A percentile compares a stretch with the other conserved stretches of the same genome.
Conservation (phyloP, 2,797 vertebrate genomes). For the Gobionotothen gibberifrons region DNA sequence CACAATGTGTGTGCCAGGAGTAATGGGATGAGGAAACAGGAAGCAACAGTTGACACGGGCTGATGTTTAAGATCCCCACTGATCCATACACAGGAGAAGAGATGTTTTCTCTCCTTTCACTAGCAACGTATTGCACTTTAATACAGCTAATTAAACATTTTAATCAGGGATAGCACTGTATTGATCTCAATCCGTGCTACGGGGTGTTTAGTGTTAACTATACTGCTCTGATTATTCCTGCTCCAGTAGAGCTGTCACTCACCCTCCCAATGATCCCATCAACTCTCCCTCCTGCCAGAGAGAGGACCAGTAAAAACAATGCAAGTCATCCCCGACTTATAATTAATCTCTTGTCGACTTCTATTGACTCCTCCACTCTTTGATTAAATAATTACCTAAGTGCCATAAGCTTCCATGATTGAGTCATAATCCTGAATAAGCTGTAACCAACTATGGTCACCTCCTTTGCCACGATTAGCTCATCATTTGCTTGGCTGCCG, state of each 20-base stretch:
- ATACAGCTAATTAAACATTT: slow-evolving; percentile 73
- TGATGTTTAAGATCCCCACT: slow-evolving; percentile 38
- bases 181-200: slow-evolving; percentile 60
- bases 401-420: slow-evolving; percentile 80
- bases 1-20: slow-evolving; percentile 5
- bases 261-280: slow-evolving; percentile 60
- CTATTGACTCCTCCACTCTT: slow-evolving; percentile 82
- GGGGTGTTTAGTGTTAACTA: slow-evolving; percentile 60
- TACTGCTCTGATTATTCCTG: slow-evolving; percentile 64
- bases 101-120: slow-evolving; percentile 37
- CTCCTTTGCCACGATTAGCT: slow-evolving; percentile 72
- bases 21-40: background rate
- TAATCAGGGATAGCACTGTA: slow-evolving; percentile 68
- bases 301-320: slow-evolving; percentile 67
- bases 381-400: slow-evolving; percentile 87
- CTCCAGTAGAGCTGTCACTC: slow-evolving; percentile 75
- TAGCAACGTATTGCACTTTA: slow-evolving; percentile 43
- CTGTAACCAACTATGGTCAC: slow-evolving; percentile 75
- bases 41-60: slow-evolving; percentile 32
- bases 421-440: slow-evolving; percentile 84
- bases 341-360: slow-evolving; percentile 83
- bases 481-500: slow-evolving; percentile 67
- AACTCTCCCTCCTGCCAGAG: slow-evolving; percentile 56
- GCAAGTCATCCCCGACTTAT: slow-evolving; percentile 74
- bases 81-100: slow-evolving; percentile 10